A percentile compares a stretch with the other conserved stretches of the same genome.
Evolutionary conservation across 2,888 invertebrate species (phyloP).

Genomic region (Andrena hattorfiana): DNA sequence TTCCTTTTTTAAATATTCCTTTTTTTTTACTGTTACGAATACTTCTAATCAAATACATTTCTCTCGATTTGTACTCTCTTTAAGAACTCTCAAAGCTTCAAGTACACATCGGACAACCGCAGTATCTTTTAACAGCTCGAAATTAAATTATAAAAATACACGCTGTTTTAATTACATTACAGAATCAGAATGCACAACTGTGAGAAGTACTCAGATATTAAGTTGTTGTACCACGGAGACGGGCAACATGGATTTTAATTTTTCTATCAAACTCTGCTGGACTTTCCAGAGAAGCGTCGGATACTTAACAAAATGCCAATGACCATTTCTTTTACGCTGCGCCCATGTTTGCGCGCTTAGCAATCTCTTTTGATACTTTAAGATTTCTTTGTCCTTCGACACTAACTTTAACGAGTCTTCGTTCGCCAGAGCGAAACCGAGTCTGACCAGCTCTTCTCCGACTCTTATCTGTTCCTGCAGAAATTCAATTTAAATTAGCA

Average conservation of each 20-base stretch:
- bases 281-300: slow-evolving; percentile 82
- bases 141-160: slow-evolving; percentile 25
- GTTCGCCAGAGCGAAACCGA: slow-evolving; percentile 82
- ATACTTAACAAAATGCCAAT: slow-evolving; percentile 85
- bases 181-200: slow-evolving; percentile 17
- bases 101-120: slow-evolving; percentile 26
- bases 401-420: slow-evolving; percentile 73
- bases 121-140: not conserved
- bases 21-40: slow-evolving; percentile 31
- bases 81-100: slow-evolving; percentile 21
- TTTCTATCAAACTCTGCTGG: slow-evolving; percentile 69
- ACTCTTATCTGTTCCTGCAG: slow-evolving; percentile 85
- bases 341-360: slow-evolving; percentile 85
- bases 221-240: slow-evolving; percentile 57
- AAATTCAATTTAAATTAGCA: slow-evolving; percentile 9
- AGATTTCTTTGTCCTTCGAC: slow-evolving; percentile 78
- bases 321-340: slow-evolving; percentile 85
- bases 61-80: not conserved
- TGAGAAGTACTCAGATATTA: slow-evolving; percentile 59
- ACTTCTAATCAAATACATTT: not conserved
- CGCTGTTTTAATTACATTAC: not conserved
- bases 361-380: slow-evolving; percentile 84
- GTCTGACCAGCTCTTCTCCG: slow-evolving; percentile 86
- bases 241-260: slow-evolving; percentile 73
- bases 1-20: slow-evolving; percentile 44